Base-by-base conservation (phyloP, 2,888 invertebrate genomes). In the Loripinus fragilis region DNA sequence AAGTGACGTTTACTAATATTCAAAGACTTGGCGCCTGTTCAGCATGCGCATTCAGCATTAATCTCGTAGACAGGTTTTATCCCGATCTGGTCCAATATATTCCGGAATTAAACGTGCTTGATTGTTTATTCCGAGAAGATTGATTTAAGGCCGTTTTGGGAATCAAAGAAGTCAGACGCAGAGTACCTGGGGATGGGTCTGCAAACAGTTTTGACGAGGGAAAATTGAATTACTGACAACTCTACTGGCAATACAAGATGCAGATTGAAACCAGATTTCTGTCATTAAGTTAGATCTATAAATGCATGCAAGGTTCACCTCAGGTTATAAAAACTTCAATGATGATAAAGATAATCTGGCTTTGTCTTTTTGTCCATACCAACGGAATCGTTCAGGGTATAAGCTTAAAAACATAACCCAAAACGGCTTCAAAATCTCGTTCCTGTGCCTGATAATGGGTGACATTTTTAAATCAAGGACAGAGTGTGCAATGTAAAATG, bases 201-300 rank as follows among this genome's bases (percentile, higher is more conserved):
- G 60, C 60, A 60, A 60, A 60, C 60, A 60, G 60, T 60, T 60
- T 60, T 60, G 60, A 60, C 60, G 60, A 60, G 60, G 60, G 60
- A 60, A 77, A 77, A 77, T 73, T 67, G 64, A 77, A 73, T 73
- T 73, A 72, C 77, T 77, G 77, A 77, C 77, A 77, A 64, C 42
- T 72, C 68, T 64, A 64, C 72, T 73, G 77, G 72, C 33, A 60
- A 48, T 68, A 73, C 69, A 68, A 55, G 15, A 38, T 38, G 60
- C 77, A 73, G 77, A 77, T 77, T 77, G 69, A 69, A 69, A 35
- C 72, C 77, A 77, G 77, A 77, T 77, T 77, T 77, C 72, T 72
- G 72, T 77, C 64, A 60, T 77, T 69, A 69, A 69, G 69, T 69
- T 73, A 28, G 68, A 48, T 45, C 35, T 72, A 72, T 77, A n/a